phyloP scores from a whole-genome alignment of 1,140 invertebrate genomes.

The Tenebrio molitor region DNA sequence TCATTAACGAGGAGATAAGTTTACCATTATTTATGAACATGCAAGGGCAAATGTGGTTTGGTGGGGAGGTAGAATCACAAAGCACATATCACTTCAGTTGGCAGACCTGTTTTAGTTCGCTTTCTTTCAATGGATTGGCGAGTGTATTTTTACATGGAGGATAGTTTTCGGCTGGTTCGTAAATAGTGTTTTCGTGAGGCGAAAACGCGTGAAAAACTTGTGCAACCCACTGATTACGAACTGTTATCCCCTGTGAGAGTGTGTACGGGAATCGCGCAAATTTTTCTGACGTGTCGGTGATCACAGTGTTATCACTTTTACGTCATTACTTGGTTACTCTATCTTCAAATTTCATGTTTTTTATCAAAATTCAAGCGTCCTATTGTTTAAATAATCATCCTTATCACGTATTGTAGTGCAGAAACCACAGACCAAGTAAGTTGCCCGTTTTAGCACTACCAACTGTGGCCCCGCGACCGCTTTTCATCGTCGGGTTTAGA shows the following conservation, averaged over 20 bases:
- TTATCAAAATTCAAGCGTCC: slow-evolving; percentile 36
- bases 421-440: slow-evolving; percentile 12
- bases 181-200: neutral
- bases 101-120: too few relatives aligned
- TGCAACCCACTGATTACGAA: too few relatives aligned
- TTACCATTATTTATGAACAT: too few relatives aligned
- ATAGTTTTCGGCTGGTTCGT: neutral
- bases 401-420: slow-evolving; percentile 10
- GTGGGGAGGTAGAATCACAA: too few relatives aligned
- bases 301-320: slow-evolving; percentile 29
- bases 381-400: slow-evolving; percentile 29
- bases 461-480: neutral
- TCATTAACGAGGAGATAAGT: too few relatives aligned
- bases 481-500: neutral
- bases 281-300: slow-evolving; percentile 26
- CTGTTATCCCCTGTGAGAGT: too few relatives aligned
- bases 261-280: too few relatives aligned
- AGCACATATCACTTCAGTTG: too few relatives aligned
- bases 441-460: neutral
- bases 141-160: neutral
- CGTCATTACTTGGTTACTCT: slow-evolving; percentile 24
- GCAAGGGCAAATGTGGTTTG: too few relatives aligned
- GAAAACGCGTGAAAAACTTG: neutral
- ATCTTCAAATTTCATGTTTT: slow-evolving; percentile 21
- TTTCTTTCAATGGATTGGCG: neutral